Evolutionary conservation across 2,797 vertebrate species (phyloP).

Genomic region (Pagetopsis macropterus): DNA sequence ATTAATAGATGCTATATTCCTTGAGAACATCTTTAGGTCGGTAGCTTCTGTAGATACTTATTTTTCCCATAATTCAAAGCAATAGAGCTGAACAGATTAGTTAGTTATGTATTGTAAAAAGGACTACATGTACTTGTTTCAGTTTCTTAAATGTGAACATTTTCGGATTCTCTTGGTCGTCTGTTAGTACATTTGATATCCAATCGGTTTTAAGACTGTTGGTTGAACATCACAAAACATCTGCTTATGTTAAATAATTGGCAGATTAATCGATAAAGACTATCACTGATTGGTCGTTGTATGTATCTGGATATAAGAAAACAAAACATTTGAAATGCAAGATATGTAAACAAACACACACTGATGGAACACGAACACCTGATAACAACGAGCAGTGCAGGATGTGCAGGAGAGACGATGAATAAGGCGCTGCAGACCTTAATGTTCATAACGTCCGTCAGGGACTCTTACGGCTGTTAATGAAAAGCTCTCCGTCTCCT

Average conservation of each 20-base stretch:
- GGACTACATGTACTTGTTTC: no score
- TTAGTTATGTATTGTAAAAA: no score
- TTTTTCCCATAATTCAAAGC: no score
- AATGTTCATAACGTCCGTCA: slow-evolving; percentile 5
- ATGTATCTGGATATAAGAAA: not conserved
- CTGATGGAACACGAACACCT: not conserved
- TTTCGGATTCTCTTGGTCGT: not conserved
- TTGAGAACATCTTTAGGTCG: not conserved
- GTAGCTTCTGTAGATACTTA: not conserved
- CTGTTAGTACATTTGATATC: not conserved
- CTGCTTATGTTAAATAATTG: not conserved
- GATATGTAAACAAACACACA: not conserved
- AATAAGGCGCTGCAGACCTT: slow-evolving; percentile 6
- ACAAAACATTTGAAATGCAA: not conserved
- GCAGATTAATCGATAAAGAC: not conserved
- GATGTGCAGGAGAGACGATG: not conserved
- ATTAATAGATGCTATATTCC: not conserved
- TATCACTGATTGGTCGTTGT: not conserved
- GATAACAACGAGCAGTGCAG: not conserved
- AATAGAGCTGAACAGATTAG: not conserved
- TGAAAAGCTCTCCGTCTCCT: slow-evolving; percentile 51
- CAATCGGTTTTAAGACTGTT: not conserved
- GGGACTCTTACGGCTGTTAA: slow-evolving; percentile 44
- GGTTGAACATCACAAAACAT: not conserved
- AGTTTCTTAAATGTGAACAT: not conserved